Evolutionary conservation across 2,113 vertebrate genomes (phyloP).

Genomic region (Parotia lawesii): DNA sequence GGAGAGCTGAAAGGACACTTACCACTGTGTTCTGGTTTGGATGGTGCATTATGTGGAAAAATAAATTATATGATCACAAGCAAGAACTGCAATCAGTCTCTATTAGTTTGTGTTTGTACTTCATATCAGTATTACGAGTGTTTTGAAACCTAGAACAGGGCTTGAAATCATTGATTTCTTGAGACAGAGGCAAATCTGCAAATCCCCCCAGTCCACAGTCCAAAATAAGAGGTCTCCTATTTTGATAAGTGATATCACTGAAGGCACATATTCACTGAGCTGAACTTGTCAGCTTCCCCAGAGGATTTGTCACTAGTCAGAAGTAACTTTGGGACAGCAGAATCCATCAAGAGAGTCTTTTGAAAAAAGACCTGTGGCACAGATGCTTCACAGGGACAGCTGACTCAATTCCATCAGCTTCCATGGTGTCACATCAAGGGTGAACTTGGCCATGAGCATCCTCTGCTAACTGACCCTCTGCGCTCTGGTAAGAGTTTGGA

Average conservation of each 20-base stretch:
- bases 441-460: background rate
- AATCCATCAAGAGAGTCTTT: background rate
- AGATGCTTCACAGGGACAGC: accelerated
- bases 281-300: background rate
- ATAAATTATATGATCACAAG: slow-evolving; percentile 40
- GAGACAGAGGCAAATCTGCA: slow-evolving; percentile 7
- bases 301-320: background rate
- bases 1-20: slow-evolving; percentile 76
- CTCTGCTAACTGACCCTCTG: background rate
- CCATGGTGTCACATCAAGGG: background rate
- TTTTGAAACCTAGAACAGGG: slow-evolving; percentile 55
- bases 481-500: background rate
- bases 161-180: slow-evolving; percentile 12
- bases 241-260: background rate
- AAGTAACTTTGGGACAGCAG: background rate
- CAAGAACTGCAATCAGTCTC: slow-evolving; percentile 12
- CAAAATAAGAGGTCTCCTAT: background rate
- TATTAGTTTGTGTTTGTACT: slow-evolving; percentile 9
- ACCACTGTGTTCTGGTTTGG: slow-evolving; percentile 70
- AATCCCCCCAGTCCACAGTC: background rate
- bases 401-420: background rate
- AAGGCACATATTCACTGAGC: background rate
- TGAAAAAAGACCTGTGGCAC: background rate
- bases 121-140: background rate
- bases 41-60: slow-evolving; percentile 53